These are phyloP conservation scores for Drosophila monieri DNA, from an alignment of 2,888 invertebrate species.

Conservation along the genomic window DNA sequence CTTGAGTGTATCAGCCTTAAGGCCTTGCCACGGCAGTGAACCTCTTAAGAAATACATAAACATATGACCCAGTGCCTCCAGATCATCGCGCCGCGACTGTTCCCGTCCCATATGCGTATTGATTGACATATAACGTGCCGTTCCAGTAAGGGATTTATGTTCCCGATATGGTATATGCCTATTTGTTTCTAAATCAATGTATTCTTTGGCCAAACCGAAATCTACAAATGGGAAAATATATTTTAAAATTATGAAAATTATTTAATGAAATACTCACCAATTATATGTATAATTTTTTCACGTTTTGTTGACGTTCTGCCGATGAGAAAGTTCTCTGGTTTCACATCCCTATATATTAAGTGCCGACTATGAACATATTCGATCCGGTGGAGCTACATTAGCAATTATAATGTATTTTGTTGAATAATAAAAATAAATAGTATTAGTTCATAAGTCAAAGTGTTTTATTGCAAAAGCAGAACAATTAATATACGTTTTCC, in stretches of 20 bases:
- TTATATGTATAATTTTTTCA: conserved; percentile 99
- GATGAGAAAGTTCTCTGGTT: conserved; percentile 99
- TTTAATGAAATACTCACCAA: conserved; percentile 86
- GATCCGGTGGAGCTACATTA: conserved; percentile 95
- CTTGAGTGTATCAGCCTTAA: conserved; percentile 99
- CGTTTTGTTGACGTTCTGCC: conserved; percentile 98
- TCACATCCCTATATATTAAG: conserved; percentile 99
- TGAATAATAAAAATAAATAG: neutral
- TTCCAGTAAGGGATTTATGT: conserved; percentile 99
- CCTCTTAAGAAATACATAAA: conserved; percentile 99
- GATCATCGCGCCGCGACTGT: conserved; percentile 99
- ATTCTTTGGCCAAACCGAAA: conserved; percentile 99
- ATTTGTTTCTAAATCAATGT: conserved; percentile 99
- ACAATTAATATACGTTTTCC: conserved; percentile 6
- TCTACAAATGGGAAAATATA: conserved; percentile 86
- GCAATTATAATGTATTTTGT: conserved; percentile 5
- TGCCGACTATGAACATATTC: conserved; percentile 99
- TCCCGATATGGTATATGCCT: conserved; percentile 99
- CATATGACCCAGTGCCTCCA: conserved; percentile 99
- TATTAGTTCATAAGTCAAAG: conserved; percentile 6
- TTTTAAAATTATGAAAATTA: conserved; percentile 6
- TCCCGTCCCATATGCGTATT: conserved; percentile 99
- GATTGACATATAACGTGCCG: conserved; percentile 99
- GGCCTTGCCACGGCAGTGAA: conserved; percentile 99
- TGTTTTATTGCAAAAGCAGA: neutral